phyloP scores from a whole-genome alignment of 2,113 vertebrate species.

The Tyrannus savana region DNA sequence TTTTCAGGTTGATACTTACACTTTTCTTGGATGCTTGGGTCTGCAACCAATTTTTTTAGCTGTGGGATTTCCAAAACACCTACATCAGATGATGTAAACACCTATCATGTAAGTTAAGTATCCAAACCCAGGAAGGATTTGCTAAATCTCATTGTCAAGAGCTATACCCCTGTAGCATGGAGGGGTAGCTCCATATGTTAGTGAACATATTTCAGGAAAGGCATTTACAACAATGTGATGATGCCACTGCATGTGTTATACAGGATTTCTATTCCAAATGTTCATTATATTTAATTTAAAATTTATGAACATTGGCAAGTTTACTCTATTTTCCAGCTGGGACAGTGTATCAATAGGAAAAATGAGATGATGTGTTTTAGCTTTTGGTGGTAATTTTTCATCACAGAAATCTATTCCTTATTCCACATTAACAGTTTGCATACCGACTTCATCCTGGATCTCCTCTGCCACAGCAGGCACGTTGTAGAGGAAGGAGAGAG shows the following conservation, averaged over 20 bases:
- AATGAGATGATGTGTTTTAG: background rate
- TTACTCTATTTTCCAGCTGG: background rate
- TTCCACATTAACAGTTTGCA: conserved; percentile 40
- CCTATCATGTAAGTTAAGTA: background rate
- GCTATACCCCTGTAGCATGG: background rate
- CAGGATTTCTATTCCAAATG: background rate
- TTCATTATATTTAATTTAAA: background rate
- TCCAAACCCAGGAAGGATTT: background rate
- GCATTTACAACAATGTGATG: background rate
- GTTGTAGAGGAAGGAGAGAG: conserved; percentile 95
- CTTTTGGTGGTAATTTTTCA: background rate
- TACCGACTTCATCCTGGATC: conserved; percentile 98
- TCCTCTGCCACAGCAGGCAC: conserved; percentile 93
- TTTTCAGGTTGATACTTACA: background rate
- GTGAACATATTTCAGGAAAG: background rate
- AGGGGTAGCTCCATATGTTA: background rate
- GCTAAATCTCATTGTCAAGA: background rate
- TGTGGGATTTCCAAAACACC: background rate
- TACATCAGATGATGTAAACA: background rate
- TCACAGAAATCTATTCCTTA: background rate
- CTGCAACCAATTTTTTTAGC: background rate
- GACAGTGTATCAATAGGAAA: background rate
- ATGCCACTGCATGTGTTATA: background rate
- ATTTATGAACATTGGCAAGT: background rate
- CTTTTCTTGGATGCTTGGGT: background rate